Evolutionary conservation across 2,797 vertebrate species (phyloP).

Genomic region (Neosilurus mollespiculum): DNA sequence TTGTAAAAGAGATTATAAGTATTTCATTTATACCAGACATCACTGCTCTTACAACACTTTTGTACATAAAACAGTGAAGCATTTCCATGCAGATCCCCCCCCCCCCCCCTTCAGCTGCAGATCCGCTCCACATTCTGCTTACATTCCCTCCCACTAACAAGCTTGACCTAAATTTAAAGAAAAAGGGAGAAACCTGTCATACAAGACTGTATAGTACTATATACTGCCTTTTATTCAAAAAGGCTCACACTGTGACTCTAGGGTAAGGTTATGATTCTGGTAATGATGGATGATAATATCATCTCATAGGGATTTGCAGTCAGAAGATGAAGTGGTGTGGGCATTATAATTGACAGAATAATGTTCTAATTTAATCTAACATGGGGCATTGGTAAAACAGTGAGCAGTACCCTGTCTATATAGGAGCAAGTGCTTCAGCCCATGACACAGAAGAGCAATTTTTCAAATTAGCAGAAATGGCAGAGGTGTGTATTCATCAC

Average conservation of each 20-base stretch:
- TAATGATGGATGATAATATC: not conserved
- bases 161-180: conserved; percentile 38
- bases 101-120: conserved; percentile 29
- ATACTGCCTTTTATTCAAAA: conserved; percentile 13
- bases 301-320: not conserved
- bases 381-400: not conserved
- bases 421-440: conserved; percentile 20
- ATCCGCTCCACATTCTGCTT: conserved; percentile 21
- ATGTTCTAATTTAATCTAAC: not conserved
- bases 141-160: conserved; percentile 22
- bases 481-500: conserved; percentile 20
- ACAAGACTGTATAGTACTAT: not conserved
- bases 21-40: not conserved
- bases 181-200: conserved; percentile 27
- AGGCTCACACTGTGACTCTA: conserved; percentile 26
- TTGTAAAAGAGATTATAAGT: not conserved
- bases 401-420: not conserved
- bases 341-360: conserved; percentile 4
- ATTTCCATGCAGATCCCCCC: not conserved
- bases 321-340: conserved; percentile 11
- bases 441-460: conserved; percentile 24
- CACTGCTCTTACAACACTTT: not conserved
- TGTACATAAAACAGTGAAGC: not conserved
- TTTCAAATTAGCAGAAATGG: conserved; percentile 28
- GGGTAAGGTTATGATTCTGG: not conserved